Evolutionary conservation across 2,113 vertebrate species (phyloP), one percentile per base, ranked within the genome.

Genomic region (Rhabdomys dilectus): DNA sequence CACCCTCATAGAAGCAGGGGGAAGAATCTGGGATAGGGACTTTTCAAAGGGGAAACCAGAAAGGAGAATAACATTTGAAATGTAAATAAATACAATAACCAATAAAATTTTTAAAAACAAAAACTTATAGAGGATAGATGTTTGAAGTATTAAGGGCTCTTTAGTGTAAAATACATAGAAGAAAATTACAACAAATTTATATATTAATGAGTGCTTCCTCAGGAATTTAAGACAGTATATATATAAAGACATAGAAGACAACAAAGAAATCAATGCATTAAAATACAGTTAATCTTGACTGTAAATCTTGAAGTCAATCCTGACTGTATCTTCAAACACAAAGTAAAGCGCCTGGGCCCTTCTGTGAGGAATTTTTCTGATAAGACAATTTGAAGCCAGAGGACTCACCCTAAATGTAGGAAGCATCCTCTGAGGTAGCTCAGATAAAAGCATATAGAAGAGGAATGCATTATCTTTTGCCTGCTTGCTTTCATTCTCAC

Each of bases 161-260:
- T 82, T 3, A 17, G 72, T 36, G 96, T 94, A 89, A 86, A 94
- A 66, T 81, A 89, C 56, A 95, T 82, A 2, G n/a, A 94, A 80
- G 12, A 91, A 96, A 77, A 72, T 53, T 19, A 77, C 60, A 86
- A 94, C 34, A 87, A 82, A 86, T 29, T n/a, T 21, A 76, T 34
- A 68, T 0, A 82, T 42, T 9, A 10, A 76, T 95, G 6, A 58
- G 1, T 76, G 16, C 68, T 16, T 7, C 42, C 15, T 66, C 8
- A 73, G 89, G 11, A 70, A 72, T 73, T 60, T 91, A 53, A 88
- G 62, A 70, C 76, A 15, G 0, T 51, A 62, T 96, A 53, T 96
- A 53, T 64, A 45, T 72, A 73, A 95, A 92, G 31, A 70, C 10
- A 82, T 15, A 29, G 45, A 91, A 85, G 91, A 73, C 56, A 64